phyloP scores from a whole-genome alignment of 2,113 vertebrate species.

The Psettodes erumei region DNA sequence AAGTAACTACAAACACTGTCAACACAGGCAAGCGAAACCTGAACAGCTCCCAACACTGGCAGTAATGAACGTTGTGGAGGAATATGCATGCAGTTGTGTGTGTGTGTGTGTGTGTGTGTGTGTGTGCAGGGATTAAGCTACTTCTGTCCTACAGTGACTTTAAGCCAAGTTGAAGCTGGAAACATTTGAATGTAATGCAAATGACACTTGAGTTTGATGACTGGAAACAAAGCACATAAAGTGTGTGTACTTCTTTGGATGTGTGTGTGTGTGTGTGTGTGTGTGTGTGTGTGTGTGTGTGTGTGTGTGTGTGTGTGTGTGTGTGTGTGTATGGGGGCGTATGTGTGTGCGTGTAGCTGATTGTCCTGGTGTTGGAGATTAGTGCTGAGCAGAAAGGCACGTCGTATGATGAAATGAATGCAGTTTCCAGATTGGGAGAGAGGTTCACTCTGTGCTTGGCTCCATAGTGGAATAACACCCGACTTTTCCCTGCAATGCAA shows the following conservation, averaged over 20 bases:
- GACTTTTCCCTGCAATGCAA: conserved; percentile 31
- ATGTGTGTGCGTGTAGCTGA: conserved; percentile 19
- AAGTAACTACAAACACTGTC: conserved; percentile 55
- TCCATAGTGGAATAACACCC: conserved; percentile 28
- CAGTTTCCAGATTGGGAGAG: conserved; percentile 23
- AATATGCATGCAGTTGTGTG: conserved; percentile 6
- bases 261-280: neutral
- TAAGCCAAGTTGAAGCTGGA: neutral
- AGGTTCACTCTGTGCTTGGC: conserved; percentile 32
- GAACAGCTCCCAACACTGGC: conserved; percentile 27
- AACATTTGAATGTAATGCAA: conserved; percentile 13
- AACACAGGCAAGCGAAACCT: neutral
- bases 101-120: conserved; percentile 1
- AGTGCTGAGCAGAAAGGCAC: conserved; percentile 66
- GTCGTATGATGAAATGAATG: conserved; percentile 26
- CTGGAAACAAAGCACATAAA: conserved; percentile 13
- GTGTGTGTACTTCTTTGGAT: neutral
- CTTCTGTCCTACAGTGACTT: conserved; percentile 13
- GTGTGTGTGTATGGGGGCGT: neutral
- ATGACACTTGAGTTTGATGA: conserved; percentile 7
- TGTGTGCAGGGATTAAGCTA: neutral
- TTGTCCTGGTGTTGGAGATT: conserved; percentile 50
- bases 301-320: conserved; percentile 5
- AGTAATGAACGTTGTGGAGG: neutral
- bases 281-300: neutral